Conservation (phyloP, 1,140 invertebrate genomes). For the Caerostris darwini region DNA sequence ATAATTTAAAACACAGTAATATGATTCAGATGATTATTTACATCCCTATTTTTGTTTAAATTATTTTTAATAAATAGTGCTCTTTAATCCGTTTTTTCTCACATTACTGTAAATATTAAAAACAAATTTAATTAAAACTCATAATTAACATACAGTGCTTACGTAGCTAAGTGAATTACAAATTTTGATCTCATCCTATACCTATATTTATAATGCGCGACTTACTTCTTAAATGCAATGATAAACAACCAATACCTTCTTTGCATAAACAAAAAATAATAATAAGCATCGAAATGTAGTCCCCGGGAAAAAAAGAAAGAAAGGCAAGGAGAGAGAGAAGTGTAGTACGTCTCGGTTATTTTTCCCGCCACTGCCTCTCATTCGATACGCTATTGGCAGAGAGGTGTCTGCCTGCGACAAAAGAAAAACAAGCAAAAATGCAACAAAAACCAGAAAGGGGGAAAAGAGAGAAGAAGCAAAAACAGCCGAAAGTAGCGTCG, state of each 20-base stretch:
- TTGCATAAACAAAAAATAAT: no score
- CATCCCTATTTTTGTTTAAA: no score
- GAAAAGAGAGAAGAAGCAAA: conserved; percentile 1
- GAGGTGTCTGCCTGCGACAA: conserved; percentile 26
- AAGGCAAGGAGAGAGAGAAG: background rate
- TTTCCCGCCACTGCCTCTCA: background rate
- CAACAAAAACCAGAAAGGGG: conserved; percentile 38
- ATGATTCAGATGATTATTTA: no score
- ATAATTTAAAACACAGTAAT: no score
- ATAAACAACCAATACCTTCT: background rate
- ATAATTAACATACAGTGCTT: no score
- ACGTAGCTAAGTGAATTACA: no score
- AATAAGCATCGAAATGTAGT: background rate
- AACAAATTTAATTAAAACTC: no score
- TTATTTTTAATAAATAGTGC: no score
- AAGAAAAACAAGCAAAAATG: background rate
- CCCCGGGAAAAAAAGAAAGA: background rate
- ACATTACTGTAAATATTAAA: no score
- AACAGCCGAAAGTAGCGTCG: conserved; percentile 48
- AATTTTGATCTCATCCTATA: no score
- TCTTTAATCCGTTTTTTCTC: no score
- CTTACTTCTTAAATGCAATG: background rate
- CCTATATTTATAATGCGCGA: no score
- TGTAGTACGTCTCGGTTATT: background rate
- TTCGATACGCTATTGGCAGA: conserved; percentile 35